Base-by-base conservation (phyloP, 2,797 vertebrate species). In the Protosalanx chinensis region DNA sequence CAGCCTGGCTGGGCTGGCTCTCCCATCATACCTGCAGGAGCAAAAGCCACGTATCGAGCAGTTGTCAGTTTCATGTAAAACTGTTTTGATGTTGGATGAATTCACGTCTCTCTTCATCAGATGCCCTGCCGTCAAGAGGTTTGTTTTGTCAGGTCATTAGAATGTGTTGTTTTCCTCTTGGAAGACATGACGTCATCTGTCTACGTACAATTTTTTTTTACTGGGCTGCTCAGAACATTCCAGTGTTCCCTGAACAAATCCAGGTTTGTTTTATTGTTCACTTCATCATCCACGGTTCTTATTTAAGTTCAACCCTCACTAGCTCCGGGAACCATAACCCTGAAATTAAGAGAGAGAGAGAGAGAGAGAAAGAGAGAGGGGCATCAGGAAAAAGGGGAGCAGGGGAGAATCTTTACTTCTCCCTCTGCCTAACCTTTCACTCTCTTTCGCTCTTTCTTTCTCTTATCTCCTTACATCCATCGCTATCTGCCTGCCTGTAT, bases 251-350 rank as follows among this genome's bases (percentile, higher is more conserved):
- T 16, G 6, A 51, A 23, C 29, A 23, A 29, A 51, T 66, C 64
- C 41, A 51, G 41, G 23, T 49, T 66, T 5, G 2, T 66, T 66
- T 66, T 51, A 29, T 16, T 66, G 64, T 66, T 29, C 64, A 66
- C 72, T 77, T 75, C 57, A 74, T 80, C 63, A 58, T 64, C 46
- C 5, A 69, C n/a, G 64, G 23, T n/a, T 53, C 46, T 56, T 66
- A 37, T 79, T 74, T 69, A 59, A 60, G 15, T 56, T 10, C 60
- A 70, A 33, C 41, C 13, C 6, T 66, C 46, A 66, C 57, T 33
- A 51, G 67, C 59, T 65, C 62, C 68, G 27, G 49, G 46, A 58
- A 12, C 69, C 73, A 64, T 65, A 76, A 13, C 35, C 46, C 12
- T 20, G 16, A 41, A n/a, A 13, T 33, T 20, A 46, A 56, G 66